phyloP scores from a whole-genome alignment of 2,113 vertebrate genomes.

The Oxygymnocypris stewartii region DNA sequence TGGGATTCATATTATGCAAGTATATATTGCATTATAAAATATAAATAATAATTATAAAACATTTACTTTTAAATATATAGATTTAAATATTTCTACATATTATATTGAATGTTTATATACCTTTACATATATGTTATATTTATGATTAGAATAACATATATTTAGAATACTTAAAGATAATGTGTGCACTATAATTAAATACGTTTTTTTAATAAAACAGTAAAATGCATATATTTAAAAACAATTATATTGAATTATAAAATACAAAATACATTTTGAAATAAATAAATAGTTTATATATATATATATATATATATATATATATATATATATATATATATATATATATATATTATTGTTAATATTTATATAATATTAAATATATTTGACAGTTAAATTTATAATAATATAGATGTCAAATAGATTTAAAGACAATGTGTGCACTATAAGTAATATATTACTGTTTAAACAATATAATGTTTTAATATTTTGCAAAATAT shows the following conservation, averaged over 20 bases:
- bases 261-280: background rate
- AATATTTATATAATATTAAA: background rate
- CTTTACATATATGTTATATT: background rate
- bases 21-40: background rate
- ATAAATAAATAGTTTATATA: background rate
- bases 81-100: background rate
- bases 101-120: background rate
- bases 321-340: background rate
- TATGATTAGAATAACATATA: background rate
- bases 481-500: background rate
- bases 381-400: background rate
- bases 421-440: background rate
- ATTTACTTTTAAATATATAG: background rate
- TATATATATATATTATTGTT: background rate
- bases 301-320: background rate
- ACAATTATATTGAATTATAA: background rate
- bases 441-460: background rate
- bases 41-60: background rate
- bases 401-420: background rate
- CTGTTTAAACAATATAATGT: background rate
- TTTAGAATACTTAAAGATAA: background rate
- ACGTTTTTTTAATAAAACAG: too few species aligned
- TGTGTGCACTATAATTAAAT: background rate
- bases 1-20: background rate
- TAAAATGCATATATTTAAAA: too few species aligned